Conservation (phyloP, 2,888 invertebrate species). For the Athalia circularis region DNA sequence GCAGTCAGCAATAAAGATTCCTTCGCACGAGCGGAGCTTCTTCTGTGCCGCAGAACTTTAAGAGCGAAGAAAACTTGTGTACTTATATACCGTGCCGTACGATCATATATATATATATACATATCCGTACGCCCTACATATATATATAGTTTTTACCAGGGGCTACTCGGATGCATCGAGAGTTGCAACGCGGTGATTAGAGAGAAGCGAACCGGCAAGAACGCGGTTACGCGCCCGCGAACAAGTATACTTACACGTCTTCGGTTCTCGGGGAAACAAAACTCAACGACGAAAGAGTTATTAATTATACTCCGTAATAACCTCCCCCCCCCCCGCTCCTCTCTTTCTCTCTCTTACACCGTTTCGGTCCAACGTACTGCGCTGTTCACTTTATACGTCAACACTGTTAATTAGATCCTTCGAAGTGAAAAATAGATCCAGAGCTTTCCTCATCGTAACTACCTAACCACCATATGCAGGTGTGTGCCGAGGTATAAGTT, state of each 20-base stretch:
- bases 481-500: no score
- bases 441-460: not conserved
- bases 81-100: not conserved
- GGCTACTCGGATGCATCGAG: conserved; percentile 10
- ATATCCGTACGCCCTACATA: not conserved
- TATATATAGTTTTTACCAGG: not conserved
- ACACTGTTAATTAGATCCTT: conserved; percentile 33
- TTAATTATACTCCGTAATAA: conserved; percentile 14
- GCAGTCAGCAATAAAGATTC: conserved; percentile 61
- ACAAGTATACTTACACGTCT: conserved; percentile 54
- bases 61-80: not conserved
- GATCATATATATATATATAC: no score
- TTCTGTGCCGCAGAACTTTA: no score
- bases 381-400: conserved; percentile 29
- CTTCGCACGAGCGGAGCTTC: conserved; percentile 46
- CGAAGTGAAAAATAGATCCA: not conserved
- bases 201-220: conserved; percentile 53
- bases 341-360: no score
- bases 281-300: conserved; percentile 29
- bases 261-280: conserved; percentile 10
- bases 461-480: no score
- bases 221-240: conserved; percentile 60
- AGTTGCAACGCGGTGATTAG: conserved; percentile 59
- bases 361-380: no score
- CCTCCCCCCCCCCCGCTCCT: no score